Conservation (phyloP, 2,113 vertebrate species). For the Scartelaos histophorus region DNA sequence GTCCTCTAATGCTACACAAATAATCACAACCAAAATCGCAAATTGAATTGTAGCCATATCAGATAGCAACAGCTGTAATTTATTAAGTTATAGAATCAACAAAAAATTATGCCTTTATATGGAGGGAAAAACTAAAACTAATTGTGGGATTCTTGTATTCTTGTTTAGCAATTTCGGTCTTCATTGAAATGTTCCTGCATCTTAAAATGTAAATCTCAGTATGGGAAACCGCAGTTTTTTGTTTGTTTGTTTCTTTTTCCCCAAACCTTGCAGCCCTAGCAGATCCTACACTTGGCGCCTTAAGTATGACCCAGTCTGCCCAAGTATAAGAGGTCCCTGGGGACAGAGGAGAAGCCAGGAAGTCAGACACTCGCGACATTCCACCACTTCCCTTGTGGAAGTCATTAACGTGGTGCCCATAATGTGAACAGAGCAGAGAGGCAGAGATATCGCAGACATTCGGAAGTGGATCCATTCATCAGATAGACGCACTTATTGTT, state of each 20-base stretch:
- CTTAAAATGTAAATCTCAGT: not conserved
- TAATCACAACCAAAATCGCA: not conserved
- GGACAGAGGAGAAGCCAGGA: constrained; percentile 61
- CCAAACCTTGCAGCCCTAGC: too few relatives aligned
- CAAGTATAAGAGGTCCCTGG: constrained; percentile 43
- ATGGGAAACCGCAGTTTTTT: not conserved
- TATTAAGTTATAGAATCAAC: not conserved
- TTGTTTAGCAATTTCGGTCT: too few relatives aligned
- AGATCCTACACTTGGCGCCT: constrained; percentile 27
- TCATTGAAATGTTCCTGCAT: not conserved
- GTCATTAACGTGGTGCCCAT: constrained; percentile 66
- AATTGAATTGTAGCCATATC: not conserved
- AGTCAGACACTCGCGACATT: constrained; percentile 73
- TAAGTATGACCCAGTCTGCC: constrained; percentile 41
- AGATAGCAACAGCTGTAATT: not conserved
- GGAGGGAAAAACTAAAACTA: not conserved
- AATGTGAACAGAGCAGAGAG: constrained; percentile 38
- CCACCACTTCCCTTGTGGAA: constrained; percentile 77
- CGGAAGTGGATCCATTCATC: constrained; percentile 59
- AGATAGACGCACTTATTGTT: constrained; percentile 57
- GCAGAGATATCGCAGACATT: constrained; percentile 38
- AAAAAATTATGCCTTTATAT: not conserved
- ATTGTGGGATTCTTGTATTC: not conserved
- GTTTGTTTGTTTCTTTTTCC: not conserved
- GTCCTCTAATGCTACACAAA: constrained; percentile 4